phyloP scores from a whole-genome alignment of 1,140 invertebrate species.

The Uloborus diversus region DNA sequence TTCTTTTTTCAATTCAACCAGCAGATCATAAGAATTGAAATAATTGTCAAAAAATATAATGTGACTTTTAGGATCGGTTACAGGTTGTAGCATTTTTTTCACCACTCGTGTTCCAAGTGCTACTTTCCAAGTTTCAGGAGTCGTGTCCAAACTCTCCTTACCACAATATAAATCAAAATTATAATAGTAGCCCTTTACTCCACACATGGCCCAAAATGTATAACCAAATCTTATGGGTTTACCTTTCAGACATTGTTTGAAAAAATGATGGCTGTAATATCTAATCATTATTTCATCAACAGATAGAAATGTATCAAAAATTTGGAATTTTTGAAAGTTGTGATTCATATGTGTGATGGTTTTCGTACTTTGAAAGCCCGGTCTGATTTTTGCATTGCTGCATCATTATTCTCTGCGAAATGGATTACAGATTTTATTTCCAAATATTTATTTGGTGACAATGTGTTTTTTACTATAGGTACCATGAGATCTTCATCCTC shows the following conservation, averaged over 20 bases:
- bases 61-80: neutral
- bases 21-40: constrained; percentile 9
- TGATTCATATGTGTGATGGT: neutral
- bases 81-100: constrained; percentile 12
- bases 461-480: neutral
- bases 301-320: neutral
- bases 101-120: constrained; percentile 5
- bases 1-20: constrained; percentile 4
- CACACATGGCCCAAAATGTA: constrained; percentile 21
- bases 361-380: neutral
- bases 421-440: neutral
- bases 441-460: neutral
- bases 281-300: constrained; percentile 10
- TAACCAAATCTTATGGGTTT: constrained; percentile 32
- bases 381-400: neutral
- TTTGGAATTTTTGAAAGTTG: neutral
- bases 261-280: constrained; percentile 12
- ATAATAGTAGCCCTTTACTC: neutral
- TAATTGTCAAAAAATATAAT: constrained; percentile 10
- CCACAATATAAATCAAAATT: constrained; percentile 14
- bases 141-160: neutral
- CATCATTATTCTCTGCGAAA: neutral
- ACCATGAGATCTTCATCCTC: neutral
- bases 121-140: constrained; percentile 17
- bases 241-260: constrained; percentile 20